Conservation (phyloP, 2,888 invertebrate species). For the Eupithecia centaureata region DNA sequence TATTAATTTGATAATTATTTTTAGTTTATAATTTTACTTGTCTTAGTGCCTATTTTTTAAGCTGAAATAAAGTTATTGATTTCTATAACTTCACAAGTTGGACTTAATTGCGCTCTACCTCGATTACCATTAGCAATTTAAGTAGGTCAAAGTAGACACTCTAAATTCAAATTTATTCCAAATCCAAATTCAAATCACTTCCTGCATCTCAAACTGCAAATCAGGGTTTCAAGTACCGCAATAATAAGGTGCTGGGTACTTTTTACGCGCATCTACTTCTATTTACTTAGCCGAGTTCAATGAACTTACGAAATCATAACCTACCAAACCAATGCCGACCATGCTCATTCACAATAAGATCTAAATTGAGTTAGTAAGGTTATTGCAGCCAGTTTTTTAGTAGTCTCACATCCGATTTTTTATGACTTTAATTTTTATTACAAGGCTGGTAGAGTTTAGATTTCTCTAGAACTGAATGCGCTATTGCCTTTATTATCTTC, state of each 20-base stretch:
- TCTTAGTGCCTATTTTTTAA: too few species aligned
- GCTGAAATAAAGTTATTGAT: too few species aligned
- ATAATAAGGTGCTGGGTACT: constrained; percentile 46
- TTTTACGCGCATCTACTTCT: constrained; percentile 65
- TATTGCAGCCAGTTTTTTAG: constrained; percentile 16
- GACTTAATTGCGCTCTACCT: neutral
- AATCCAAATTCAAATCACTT: constrained; percentile 17
- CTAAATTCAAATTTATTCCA: constrained; percentile 14
- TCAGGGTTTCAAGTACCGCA: constrained; percentile 49
- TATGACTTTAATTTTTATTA: constrained; percentile 19
- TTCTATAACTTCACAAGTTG: neutral
- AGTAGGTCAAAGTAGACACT: constrained; percentile 6
- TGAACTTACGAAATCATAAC: constrained; percentile 57
- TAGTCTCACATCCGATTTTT: constrained; percentile 18
- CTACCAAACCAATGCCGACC: constrained; percentile 7
- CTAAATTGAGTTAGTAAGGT: constrained; percentile 13
- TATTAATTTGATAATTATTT: too few species aligned
- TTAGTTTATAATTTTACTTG: too few species aligned
- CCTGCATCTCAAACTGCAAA: constrained; percentile 26
- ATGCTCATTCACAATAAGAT: constrained; percentile 10
- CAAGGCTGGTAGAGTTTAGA: constrained; percentile 32
- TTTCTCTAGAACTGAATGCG: constrained; percentile 8
- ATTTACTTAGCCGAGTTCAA: constrained; percentile 72
- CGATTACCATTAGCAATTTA: constrained; percentile 1
- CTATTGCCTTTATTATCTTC: neutral